phyloP scores from a whole-genome alignment of 2,888 invertebrate genomes.

The Acanthopleura granulata region DNA sequence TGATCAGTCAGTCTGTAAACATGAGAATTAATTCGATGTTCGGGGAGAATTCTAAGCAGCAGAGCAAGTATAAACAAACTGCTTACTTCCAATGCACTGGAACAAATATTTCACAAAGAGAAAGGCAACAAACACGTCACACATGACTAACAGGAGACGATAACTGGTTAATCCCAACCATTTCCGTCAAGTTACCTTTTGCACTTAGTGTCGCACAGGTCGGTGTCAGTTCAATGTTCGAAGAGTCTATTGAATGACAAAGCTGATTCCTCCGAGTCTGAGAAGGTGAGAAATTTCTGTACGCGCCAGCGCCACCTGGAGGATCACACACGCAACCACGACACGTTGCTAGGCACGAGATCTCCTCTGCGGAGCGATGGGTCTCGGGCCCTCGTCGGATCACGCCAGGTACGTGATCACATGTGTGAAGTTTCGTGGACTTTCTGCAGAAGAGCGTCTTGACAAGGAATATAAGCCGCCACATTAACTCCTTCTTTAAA shows the following conservation, averaged over 20 bases:
- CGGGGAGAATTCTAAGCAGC: no score
- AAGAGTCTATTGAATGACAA: background rate
- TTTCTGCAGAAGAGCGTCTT: background rate
- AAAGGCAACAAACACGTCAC: no score
- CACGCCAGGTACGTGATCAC: background rate
- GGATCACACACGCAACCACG: constrained; percentile 12
- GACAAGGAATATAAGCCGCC: constrained; percentile 38
- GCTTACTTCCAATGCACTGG: no score
- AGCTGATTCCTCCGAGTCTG: background rate
- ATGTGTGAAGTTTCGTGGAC: background rate
- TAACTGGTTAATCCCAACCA: no score
- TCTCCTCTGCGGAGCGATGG: background rate
- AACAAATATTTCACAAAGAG: no score
- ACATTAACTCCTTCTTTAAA: constrained; percentile 57
- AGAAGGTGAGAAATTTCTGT: background rate
- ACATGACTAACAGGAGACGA: no score
- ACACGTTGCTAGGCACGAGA: background rate
- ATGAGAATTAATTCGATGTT: no score
- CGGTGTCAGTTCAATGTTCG: background rate
- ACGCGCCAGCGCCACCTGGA: background rate
- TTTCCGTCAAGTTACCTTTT: no score
- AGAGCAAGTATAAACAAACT: no score
- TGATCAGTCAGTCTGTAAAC: no score
- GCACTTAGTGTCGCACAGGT: no score
- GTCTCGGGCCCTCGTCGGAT: background rate